Conservation (phyloP, 2,113 vertebrate species). For the Peromyscus californicus region DNA sequence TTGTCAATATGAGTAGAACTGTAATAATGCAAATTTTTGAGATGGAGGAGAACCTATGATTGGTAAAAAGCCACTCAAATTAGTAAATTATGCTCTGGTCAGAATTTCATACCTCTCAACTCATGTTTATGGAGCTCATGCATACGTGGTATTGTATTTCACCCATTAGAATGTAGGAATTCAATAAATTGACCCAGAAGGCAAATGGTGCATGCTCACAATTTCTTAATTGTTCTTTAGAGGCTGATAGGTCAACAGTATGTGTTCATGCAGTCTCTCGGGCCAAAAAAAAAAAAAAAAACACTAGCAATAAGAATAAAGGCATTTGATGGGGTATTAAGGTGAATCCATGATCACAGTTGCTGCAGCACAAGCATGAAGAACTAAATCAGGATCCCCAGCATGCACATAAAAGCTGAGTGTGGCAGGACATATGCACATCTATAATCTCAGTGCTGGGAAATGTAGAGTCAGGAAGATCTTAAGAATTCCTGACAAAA, state of each 20-base stretch:
- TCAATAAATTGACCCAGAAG: background rate
- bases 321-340: too few species aligned
- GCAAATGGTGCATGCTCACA: fast-evolving
- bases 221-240: background rate
- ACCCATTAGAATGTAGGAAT: background rate
- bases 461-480: background rate
- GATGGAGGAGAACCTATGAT: background rate
- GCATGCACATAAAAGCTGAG: background rate
- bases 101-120: background rate
- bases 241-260: background rate
- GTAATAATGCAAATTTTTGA: background rate
- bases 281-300: background rate
- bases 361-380: too few species aligned
- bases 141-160: background rate
- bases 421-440: background rate
- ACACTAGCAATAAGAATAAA: background rate
- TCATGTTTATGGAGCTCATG: background rate
- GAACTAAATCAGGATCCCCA: too few species aligned
- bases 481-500: too few species aligned
- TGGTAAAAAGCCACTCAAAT: background rate
- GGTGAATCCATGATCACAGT: too few species aligned
- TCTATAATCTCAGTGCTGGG: background rate
- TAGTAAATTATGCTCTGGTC: background rate
- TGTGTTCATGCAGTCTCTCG: background rate
- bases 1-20: background rate